Conservation (phyloP, 1,140 invertebrate species). For the Phymastichus coffea region DNA sequence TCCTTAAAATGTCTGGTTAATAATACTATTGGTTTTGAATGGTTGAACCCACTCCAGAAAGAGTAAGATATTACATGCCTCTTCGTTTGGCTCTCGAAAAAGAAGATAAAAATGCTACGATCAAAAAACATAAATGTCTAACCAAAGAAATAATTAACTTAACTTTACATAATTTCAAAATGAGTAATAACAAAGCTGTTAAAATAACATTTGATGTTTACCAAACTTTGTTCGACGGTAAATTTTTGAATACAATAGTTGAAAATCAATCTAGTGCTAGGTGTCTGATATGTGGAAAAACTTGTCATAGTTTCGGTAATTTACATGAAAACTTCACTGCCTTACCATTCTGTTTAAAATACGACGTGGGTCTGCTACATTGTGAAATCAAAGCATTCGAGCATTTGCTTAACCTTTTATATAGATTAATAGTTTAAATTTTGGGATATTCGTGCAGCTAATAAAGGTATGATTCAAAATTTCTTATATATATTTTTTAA, state of each 20-base stretch:
- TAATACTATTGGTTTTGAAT: too few species aligned
- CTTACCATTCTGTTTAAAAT: neutral
- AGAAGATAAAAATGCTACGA: neutral
- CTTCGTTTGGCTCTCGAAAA: neutral
- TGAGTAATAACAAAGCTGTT: neutral
- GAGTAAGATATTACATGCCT: neutral
- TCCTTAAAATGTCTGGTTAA: too few species aligned
- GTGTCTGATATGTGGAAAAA: neutral
- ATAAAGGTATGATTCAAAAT: neutral
- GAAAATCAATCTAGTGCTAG: neutral
- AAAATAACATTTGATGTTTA: neutral
- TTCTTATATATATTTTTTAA: neutral
- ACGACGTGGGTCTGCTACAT: neutral
- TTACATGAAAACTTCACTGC: neutral
- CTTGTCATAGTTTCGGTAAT: neutral
- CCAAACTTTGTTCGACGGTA: neutral
- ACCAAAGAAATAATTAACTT: neutral
- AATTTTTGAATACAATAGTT: neutral
- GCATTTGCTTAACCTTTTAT: neutral
- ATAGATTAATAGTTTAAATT: neutral
- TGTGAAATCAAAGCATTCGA: neutral
- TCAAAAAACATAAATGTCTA: neutral
- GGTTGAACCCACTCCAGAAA: neutral
- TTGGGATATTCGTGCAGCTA: neutral
- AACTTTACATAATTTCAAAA: neutral